Conservation (phyloP, 2,888 invertebrate species). For the Drosophila melanosoma region DNA sequence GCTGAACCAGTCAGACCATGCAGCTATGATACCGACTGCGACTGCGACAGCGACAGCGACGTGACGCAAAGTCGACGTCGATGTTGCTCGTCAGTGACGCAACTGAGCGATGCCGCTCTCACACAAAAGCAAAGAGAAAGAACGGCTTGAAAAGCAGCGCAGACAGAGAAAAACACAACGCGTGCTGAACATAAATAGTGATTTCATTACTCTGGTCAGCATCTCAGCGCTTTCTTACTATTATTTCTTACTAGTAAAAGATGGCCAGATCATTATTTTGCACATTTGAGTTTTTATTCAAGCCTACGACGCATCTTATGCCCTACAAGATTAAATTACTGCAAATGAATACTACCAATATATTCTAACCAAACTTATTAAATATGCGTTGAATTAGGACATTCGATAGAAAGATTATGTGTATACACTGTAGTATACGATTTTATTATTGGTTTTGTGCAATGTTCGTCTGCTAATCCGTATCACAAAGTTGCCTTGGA, state of each 20-base stretch:
- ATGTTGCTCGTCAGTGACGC: slow-evolving; percentile 56
- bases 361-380: not conserved
- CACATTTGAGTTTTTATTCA: not conserved
- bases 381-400: not conserved
- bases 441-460: not conserved
- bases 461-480: not conserved
- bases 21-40: slow-evolving; percentile 33
- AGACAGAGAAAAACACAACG: slow-evolving; percentile 23
- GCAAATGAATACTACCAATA: not conserved
- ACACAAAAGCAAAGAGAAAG: slow-evolving; percentile 9
- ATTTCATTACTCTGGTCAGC: not conserved
- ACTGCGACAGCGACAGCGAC: slow-evolving; percentile 1
- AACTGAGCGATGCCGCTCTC: slow-evolving; percentile 38
- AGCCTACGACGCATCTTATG: not conserved
- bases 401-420: not conserved
- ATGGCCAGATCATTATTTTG: not conserved
- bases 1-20: slow-evolving; percentile 84
- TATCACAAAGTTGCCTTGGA: not conserved
- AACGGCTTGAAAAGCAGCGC: not conserved
- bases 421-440: not conserved
- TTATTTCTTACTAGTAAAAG: no score
- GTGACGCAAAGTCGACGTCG: slow-evolving; percentile 6
- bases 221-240: not conserved
- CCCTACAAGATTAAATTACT: not conserved
- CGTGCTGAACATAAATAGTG: slow-evolving; percentile 27